These are phyloP conservation scores for Elanoides forficatus DNA, from an alignment of 2,113 vertebrate species.

Conservation along the genomic window DNA sequence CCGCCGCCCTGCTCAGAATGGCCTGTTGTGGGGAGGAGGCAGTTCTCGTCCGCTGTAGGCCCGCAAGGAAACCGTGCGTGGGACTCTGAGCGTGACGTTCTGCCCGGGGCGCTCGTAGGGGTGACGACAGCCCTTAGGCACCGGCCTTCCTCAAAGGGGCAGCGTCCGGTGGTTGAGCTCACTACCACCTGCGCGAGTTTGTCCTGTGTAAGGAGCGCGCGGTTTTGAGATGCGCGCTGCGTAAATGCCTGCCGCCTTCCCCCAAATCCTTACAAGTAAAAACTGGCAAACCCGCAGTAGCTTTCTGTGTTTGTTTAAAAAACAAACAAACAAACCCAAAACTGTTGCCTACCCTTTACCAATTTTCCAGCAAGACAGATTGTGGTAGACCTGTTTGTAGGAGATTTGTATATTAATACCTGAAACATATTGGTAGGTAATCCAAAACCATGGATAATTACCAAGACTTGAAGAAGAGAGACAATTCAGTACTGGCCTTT, in stretches of 20 bases:
- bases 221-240: rapidly evolving
- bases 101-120: rapidly evolving
- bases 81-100: rapidly evolving
- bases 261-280: rapidly evolving
- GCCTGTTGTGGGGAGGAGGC: rapidly evolving
- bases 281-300: rapidly evolving
- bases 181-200: rapidly evolving
- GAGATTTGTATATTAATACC: rapidly evolving
- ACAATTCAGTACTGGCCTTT: too few species aligned
- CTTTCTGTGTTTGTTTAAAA: neutral
- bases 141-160: rapidly evolving
- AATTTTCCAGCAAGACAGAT: neutral
- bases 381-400: neutral
- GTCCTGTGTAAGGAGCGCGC: rapidly evolving
- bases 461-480: neutral
- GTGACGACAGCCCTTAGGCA: rapidly evolving
- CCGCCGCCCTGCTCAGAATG: rapidly evolving
- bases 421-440: neutral
- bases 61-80: rapidly evolving
- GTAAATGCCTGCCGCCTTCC: rapidly evolving
- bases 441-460: rapidly evolving
- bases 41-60: too few species aligned
- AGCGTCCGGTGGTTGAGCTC: rapidly evolving
- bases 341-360: rapidly evolving
- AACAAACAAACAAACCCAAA: neutral